phyloP scores from a whole-genome alignment of 2,113 vertebrate genomes.

The Forbesichthys agassizii region DNA sequence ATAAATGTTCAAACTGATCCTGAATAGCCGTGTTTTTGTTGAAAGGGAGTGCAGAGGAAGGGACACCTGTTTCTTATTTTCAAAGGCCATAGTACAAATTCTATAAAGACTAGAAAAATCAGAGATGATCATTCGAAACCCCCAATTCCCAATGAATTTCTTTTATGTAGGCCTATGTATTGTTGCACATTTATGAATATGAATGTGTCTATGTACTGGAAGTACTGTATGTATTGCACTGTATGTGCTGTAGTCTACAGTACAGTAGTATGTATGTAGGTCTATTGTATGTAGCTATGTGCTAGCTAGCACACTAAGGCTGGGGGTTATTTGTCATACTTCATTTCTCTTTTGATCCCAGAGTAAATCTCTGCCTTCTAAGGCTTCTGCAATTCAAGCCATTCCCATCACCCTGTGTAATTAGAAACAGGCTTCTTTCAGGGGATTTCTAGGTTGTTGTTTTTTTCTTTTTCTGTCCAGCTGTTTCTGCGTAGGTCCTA shows the following conservation, averaged over 20 bases:
- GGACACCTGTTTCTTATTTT: conserved; percentile 39
- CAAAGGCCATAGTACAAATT: not conserved
- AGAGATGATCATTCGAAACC: too few species aligned
- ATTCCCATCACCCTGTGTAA: conserved; percentile 77
- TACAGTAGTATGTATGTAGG: too few species aligned
- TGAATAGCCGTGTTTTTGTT: conserved; percentile 11
- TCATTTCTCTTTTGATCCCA: conserved; percentile 75
- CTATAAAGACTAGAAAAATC: too few species aligned
- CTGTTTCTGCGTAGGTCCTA: conserved; percentile 70
- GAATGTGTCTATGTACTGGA: too few species aligned
- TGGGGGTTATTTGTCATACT: conserved; percentile 71
- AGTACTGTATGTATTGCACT: too few species aligned
- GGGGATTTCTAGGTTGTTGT: conserved; percentile 50
- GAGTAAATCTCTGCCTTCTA: conserved; percentile 70
- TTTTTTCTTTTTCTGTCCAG: conserved; percentile 62
- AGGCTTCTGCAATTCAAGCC: conserved; percentile 71
- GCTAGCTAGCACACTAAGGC: not conserved
- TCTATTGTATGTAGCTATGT: too few species aligned
- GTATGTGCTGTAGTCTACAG: too few species aligned
- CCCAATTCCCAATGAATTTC: too few species aligned
- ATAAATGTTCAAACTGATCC: conserved; percentile 20
- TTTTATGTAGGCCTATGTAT: too few species aligned
- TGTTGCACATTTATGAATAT: too few species aligned
- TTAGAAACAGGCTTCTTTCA: conserved; percentile 81
- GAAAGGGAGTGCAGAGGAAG: conserved; percentile 9